A percentile compares a stretch with the other conserved stretches of the same genome.
phyloP scores from a whole-genome alignment of 2,113 vertebrate genomes.

The Australoheros scitulus region DNA sequence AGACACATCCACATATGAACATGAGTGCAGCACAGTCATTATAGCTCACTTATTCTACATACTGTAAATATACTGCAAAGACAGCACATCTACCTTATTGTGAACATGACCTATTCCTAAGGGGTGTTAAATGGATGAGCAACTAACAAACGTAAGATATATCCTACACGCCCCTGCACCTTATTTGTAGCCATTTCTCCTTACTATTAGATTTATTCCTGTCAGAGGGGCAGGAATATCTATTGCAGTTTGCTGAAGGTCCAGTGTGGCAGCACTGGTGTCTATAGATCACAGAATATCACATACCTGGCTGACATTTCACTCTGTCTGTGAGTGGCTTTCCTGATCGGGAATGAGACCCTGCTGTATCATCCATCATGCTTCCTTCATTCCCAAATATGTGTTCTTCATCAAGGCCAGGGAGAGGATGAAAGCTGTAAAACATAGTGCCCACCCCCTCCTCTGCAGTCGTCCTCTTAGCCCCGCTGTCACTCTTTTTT shows the following conservation, averaged over 20 bases:
- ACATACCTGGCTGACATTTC: conserved; percentile 71
- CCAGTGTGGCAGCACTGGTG: conserved; percentile 33
- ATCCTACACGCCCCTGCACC: background rate
- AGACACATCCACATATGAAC: background rate
- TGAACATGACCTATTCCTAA: conserved; percentile 24
- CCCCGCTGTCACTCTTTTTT: conserved; percentile 57
- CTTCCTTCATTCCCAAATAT: conserved; percentile 49
- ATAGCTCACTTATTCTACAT: background rate
- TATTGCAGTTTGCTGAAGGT: conserved; percentile 59
- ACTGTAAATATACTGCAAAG: conserved; percentile 27
- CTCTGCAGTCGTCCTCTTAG: conserved; percentile 4
- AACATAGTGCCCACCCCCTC: conserved; percentile 47
- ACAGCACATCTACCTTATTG: background rate
- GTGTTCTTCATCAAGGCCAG: conserved; percentile 60
- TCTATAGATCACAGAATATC: conserved; percentile 73
- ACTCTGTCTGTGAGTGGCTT: conserved; percentile 51
- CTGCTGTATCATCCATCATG: conserved; percentile 62
- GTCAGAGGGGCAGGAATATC: conserved; percentile 67
- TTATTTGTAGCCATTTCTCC: conserved; percentile 33
- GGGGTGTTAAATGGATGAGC: conserved; percentile 58
- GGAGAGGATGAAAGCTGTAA: conserved; percentile 64
- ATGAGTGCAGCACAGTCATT: background rate
- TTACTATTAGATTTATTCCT: conserved; percentile 55
- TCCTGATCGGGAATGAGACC: conserved; percentile 47
- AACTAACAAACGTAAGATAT: conserved; percentile 32